Evolutionary conservation across 2,888 invertebrate genomes (phyloP), one percentile per base, ranked within the genome.

Genomic region (Drosophila macrothrix): DNA sequence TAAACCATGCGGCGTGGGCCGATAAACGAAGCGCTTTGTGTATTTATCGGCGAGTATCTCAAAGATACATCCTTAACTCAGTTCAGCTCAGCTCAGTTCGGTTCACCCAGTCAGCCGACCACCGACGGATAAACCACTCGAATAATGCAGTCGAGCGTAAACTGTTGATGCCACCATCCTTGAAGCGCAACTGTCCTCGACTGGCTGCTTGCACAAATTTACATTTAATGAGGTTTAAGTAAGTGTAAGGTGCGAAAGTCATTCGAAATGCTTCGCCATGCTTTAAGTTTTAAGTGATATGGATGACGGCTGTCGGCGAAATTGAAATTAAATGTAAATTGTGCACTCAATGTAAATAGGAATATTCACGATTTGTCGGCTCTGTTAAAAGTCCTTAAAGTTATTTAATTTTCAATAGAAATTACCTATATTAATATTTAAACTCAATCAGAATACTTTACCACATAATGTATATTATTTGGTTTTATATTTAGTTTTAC

Each of bases 221-320:
- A 78, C 86, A 87, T 87, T 86, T 87, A 86, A 87, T 87, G 87
- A 88, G 84, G 79, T 84, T 81, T 80, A 80, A 80, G 78, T 72
- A 77, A 80, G 58, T 74, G 73, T 64, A 80, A 87, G 84, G 80
- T 82, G 84, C 67, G 73, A 79, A 80, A 74, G 73, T 65, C 60
- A 65, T 75, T 75, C 67, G 56, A 67, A 71, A 62, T 43, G 56
- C 54, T 59, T 50, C 39, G 49, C 52, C 50, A 54, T 61, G 64
- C 77, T 78, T 69, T 60, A 63, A 74, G 53, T 52, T 64, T 61
- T 56, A 56, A 67, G 56, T 65, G 69, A 74, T 72, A 64, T 43
- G 46, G 56, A 31, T 54, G 62, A 59, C 29, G 58, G 16, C 59
- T 67, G 49, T 67, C 55, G 29, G 46, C 49, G 43, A 65, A 76